Conservation (phyloP, 2,797 vertebrate species). For the Leptodactylus fallax region DNA sequence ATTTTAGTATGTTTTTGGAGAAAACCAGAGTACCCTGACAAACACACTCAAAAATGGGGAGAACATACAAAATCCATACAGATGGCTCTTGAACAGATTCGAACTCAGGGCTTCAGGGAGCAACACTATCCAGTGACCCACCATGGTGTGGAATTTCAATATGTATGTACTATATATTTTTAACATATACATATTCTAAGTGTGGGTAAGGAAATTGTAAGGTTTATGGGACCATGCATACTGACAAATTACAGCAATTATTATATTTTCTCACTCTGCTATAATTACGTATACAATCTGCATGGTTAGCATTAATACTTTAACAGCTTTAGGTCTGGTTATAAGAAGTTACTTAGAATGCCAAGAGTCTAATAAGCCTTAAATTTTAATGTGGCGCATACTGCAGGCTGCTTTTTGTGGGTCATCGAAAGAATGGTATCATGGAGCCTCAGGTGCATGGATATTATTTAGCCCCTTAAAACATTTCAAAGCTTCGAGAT, state of each 20-base stretch:
- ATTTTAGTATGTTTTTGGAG: too few relatives aligned
- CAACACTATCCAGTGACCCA: too few relatives aligned
- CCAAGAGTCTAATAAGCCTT: slow-evolving; percentile 6
- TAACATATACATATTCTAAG: too few relatives aligned
- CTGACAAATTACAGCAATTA: neutral
- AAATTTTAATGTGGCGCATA: neutral
- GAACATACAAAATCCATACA: too few relatives aligned
- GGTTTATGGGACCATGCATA: neutral
- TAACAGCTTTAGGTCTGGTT: neutral
- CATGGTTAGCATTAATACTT: neutral
- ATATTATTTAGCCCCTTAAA: slow-evolving; percentile 36
- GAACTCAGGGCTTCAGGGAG: too few relatives aligned
- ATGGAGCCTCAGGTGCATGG: slow-evolving; percentile 20
- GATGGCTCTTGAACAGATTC: too few relatives aligned
- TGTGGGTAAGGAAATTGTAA: neutral
- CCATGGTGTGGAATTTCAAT: too few relatives aligned
- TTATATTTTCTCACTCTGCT: neutral
- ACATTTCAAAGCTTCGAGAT: slow-evolving; percentile 1
- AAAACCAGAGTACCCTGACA: too few relatives aligned
- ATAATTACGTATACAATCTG: neutral
- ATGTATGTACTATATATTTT: too few relatives aligned
- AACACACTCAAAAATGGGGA: too few relatives aligned
- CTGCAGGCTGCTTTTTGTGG: neutral
- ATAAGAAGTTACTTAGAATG: neutral
- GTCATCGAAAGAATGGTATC: neutral